Evolutionary conservation across 2,797 vertebrate genomes (phyloP), one percentile per base, ranked within the genome.

Genomic region (Neosilurus mollespiculum): DNA sequence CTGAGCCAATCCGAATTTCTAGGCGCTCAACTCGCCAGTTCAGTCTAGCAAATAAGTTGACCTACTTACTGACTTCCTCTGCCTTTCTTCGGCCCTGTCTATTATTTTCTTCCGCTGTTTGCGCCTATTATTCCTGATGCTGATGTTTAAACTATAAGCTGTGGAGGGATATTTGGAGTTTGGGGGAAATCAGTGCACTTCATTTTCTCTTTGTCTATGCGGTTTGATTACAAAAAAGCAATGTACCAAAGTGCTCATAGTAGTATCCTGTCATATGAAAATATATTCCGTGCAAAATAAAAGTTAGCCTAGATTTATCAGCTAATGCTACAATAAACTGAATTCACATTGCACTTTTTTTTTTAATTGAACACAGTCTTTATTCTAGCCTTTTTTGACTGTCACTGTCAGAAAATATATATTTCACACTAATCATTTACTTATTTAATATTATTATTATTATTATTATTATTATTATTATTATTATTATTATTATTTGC

Each of bases 31-130:
- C 56, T 83, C 66, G 30, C 87, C 88, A 90, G 93, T 90, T 92
- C 93, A 93, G 82, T 93, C 89, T 92, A 91, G 94, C 93, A 93
- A 93, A 93, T 92, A 92, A 86, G 88, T 92, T 94, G 93, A 93
- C 94, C 93, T 94, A 94, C 92, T 93, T 94, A 92, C 89, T 59
- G 90, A 91, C 87, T 90, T 91, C 87, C 87, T 90, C 90, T 26
- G 67, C 54, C 49, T 62, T 89, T 88, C 91, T 61, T 84, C 69
- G 9, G 56, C 81, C 70, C 69, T 80, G 30, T 37, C 61, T 81
- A 30, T 66, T 76, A 22, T 75, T 67, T 86, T 79, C 9, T 75
- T 83, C 73, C n/a, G 69, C 69, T 58, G 22, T 24, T 77, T 70
- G 43, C 59, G 24, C 71, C 16, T 58, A 49, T 82, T 56, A 78